Evolutionary conservation across 1,140 invertebrate genomes (phyloP).

Genomic region (Procambarus clarkii): DNA sequence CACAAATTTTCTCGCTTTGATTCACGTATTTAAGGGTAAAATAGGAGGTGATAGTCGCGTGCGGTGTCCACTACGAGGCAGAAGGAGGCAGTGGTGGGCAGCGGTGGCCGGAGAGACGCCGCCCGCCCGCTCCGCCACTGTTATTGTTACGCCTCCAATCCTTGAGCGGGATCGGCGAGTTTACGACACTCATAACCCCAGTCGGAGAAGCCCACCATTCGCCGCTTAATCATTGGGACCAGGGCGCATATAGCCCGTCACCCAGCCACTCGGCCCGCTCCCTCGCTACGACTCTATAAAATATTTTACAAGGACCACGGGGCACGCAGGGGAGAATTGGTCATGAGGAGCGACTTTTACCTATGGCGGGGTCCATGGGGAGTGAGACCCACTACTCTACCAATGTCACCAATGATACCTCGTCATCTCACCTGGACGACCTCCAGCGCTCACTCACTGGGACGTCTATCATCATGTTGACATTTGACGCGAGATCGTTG

Average conservation of each 20-base stretch:
- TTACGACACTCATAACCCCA: slow-evolving; percentile 73
- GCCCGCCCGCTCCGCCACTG: slow-evolving; percentile 62
- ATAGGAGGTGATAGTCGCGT: slow-evolving; percentile 67
- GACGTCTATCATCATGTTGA: slow-evolving; percentile 23
- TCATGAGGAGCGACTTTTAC: slow-evolving; percentile 48
- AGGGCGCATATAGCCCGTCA: slow-evolving; percentile 71
- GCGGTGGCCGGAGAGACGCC: slow-evolving; percentile 59
- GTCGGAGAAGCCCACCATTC: slow-evolving; percentile 72
- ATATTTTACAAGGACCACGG: slow-evolving; percentile 69
- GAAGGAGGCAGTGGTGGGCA: slow-evolving; percentile 63
- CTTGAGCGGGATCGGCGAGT: slow-evolving; percentile 72
- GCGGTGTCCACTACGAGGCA: slow-evolving; percentile 68
- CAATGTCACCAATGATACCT: neutral
- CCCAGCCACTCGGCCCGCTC: slow-evolving; percentile 72
- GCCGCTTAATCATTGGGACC: slow-evolving; percentile 73
- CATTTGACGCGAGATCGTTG: neutral
- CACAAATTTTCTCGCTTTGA: slow-evolving; percentile 50
- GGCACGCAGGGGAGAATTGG: slow-evolving; percentile 58
- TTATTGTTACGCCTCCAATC: slow-evolving; percentile 73
- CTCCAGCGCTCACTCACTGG: slow-evolving; percentile 39
- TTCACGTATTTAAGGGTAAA: slow-evolving; percentile 66
- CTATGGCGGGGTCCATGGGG: slow-evolving; percentile 25
- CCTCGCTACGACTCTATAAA: slow-evolving; percentile 70
- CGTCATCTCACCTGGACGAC: slow-evolving; percentile 4
- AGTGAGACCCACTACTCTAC: neutral